phyloP scores from a whole-genome alignment of 2,113 vertebrate genomes.

The Zosterops lateralis region DNA sequence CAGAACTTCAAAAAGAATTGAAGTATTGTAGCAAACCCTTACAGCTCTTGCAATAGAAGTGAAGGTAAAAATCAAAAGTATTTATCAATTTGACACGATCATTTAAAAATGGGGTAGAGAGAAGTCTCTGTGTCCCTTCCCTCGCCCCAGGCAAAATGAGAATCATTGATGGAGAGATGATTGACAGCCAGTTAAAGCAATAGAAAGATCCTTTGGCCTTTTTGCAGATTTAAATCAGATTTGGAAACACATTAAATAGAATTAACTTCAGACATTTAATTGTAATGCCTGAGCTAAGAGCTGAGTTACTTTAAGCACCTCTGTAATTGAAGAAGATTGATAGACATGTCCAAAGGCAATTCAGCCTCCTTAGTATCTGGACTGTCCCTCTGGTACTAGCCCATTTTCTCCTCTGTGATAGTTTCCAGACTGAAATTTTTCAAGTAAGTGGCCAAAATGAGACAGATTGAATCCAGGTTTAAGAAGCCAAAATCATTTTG shows the following conservation, averaged over 20 bases:
- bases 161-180: background rate
- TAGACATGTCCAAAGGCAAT: background rate
- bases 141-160: background rate
- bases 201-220: background rate
- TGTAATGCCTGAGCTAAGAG: conserved; percentile 1
- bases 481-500: background rate
- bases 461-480: background rate
- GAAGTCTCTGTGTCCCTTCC: background rate
- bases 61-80: background rate
- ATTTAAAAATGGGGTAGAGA: background rate
- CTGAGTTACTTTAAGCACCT: conserved; percentile 20
- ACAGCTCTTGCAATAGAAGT: background rate
- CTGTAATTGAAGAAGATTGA: conserved; percentile 15
- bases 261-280: conserved; percentile 37
- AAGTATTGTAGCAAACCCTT: background rate
- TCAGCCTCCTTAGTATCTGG: background rate
- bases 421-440: background rate
- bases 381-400: background rate
- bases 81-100: background rate
- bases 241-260: conserved; percentile 1
- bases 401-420: background rate
- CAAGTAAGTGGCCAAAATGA: background rate
- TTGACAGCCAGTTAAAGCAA: background rate
- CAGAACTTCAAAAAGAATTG: background rate
- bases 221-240: background rate